Evolutionary conservation across 2,888 invertebrate species (phyloP).

Genomic region (Chrysodeixis includens): DNA sequence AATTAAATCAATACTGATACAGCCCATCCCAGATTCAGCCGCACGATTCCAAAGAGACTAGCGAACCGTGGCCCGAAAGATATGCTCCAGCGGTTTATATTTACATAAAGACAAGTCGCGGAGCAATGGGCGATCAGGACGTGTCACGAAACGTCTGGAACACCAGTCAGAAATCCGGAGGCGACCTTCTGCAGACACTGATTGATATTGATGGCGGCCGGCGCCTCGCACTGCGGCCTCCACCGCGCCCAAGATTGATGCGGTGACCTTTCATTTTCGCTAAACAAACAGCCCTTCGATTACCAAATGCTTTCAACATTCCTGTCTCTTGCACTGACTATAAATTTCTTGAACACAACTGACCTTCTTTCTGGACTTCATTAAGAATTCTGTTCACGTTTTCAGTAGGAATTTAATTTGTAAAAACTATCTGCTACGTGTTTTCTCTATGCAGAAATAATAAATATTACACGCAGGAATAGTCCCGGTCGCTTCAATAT

Average conservation of each 20-base stretch:
- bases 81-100: conserved; percentile 19
- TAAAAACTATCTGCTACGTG: neutral
- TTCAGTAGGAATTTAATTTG: neutral
- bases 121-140: conserved; percentile 40
- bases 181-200: conserved; percentile 65
- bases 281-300: conserved; percentile 51
- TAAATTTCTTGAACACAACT: neutral
- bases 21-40: neutral
- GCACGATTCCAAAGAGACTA: conserved; percentile 8
- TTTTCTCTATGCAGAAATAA: neutral
- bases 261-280: conserved; percentile 53
- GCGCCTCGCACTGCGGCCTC: conserved; percentile 54
- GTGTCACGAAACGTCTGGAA: conserved; percentile 43
- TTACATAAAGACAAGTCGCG: conserved; percentile 35
- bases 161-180: conserved; percentile 28
- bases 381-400: neutral
- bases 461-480: conserved; percentile 1
- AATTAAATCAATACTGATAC: neutral
- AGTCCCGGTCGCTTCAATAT: conserved; percentile 1
- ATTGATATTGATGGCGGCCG: conserved; percentile 81
- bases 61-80: neutral
- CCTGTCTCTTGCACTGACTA: conserved; percentile 13
- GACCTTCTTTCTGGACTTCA: neutral
- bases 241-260: conserved; percentile 61
- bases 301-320: conserved; percentile 42